Evolutionary conservation across 2,797 vertebrate species (phyloP).

Genomic region (Emydoidea blandingii): DNA sequence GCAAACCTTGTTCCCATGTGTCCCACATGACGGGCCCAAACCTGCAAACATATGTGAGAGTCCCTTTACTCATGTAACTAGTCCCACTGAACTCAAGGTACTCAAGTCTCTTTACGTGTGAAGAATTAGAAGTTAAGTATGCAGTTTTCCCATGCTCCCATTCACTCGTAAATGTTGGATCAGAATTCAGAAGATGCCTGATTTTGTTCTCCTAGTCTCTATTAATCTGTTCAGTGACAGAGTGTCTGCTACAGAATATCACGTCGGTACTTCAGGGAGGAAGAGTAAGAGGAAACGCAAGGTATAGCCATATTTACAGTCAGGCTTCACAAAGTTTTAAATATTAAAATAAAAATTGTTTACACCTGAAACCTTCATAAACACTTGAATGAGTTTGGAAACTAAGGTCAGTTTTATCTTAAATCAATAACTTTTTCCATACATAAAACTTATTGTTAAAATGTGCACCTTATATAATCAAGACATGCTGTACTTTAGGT

Average conservation of each 20-base stretch:
- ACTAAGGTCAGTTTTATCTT: background rate
- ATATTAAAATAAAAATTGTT: background rate
- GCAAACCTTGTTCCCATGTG: background rate
- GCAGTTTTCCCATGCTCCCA: background rate
- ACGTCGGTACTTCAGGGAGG: background rate
- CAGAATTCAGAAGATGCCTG: slow-evolving; percentile 61
- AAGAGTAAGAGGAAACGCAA: slow-evolving; percentile 22
- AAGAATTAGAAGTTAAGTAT: slow-evolving; percentile 64
- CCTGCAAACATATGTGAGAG: slow-evolving; percentile 30
- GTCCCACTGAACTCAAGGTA: slow-evolving; percentile 35
- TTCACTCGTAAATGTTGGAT: slow-evolving; percentile 34
- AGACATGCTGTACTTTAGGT: background rate
- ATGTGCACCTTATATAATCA: fast-evolving
- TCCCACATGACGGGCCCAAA: background rate
- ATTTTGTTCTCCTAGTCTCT: slow-evolving; percentile 65
- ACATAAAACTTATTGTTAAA: background rate
- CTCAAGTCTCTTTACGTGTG: background rate
- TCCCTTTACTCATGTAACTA: slow-evolving; percentile 20
- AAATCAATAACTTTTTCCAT: background rate
- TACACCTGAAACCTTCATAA: background rate
- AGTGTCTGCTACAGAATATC: slow-evolving; percentile 53
- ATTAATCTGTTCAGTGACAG: slow-evolving; percentile 72
- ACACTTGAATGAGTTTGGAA: background rate
- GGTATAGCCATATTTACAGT: slow-evolving; percentile 10
- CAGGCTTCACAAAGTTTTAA: background rate